Conservation (phyloP, 2,113 vertebrate genomes). For the Catharus minimus region DNA sequence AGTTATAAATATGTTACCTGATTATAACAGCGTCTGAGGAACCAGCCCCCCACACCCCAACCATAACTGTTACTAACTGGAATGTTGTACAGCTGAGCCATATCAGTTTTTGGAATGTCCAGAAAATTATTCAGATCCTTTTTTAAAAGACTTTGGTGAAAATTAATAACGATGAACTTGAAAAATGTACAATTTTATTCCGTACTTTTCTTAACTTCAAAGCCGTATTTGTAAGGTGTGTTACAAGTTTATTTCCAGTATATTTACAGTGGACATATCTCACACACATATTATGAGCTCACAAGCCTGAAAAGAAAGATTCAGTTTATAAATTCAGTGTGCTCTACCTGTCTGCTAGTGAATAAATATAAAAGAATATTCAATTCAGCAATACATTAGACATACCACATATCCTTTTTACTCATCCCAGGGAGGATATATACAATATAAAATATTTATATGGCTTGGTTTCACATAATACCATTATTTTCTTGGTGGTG, state of each 20-base stretch:
- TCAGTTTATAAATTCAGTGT: conserved; percentile 51
- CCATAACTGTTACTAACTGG: neutral
- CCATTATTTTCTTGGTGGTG: conserved; percentile 36
- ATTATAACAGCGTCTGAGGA: neutral
- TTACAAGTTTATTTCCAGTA: neutral
- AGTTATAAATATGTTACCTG: neutral
- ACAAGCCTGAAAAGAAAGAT: conserved; percentile 36
- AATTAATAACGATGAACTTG: conserved; percentile 1
- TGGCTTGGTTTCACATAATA: conserved; percentile 52
- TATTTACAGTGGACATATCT: conserved; percentile 16
- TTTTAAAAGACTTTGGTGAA: neutral
- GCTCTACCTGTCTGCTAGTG: conserved; percentile 31
- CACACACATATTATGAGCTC: neutral
- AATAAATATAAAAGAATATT: conserved; percentile 53
- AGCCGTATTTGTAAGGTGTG: neutral
- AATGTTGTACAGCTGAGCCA: neutral
- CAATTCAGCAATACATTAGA: conserved; percentile 25
- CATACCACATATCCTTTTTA: conserved; percentile 44
- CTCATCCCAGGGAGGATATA: conserved; percentile 32
- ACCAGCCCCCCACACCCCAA: accelerated
- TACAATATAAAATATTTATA: conserved; percentile 56
- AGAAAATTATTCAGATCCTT: neutral
- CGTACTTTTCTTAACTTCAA: neutral
- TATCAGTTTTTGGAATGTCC: neutral
- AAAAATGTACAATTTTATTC: neutral